These are phyloP conservation scores for Pseudomugil tenellus DNA, from an alignment of 2,797 vertebrate genomes.

Conservation along the genomic window DNA sequence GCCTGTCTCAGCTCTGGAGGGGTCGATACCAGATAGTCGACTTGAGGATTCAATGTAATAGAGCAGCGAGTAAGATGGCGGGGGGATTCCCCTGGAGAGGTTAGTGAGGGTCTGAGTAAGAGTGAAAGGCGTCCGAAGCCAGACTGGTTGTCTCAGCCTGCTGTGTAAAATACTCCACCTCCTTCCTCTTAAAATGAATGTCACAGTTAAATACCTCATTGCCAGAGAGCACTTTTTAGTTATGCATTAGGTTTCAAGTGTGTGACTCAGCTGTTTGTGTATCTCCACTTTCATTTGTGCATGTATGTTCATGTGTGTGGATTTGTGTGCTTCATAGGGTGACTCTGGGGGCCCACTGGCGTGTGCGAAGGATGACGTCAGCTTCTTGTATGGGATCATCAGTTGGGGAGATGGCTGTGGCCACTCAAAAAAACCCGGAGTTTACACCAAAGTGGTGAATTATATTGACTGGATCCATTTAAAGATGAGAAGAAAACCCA, in stretches of 20 bases:
- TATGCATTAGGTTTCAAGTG: conserved; percentile 26
- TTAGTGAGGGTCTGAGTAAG: not conserved
- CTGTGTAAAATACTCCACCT: conserved; percentile 32
- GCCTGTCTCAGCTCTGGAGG: not conserved
- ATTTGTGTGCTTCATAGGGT: conserved; percentile 80
- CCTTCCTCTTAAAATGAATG: conserved; percentile 33
- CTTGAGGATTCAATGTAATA: conserved; percentile 17
- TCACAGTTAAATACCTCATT: conserved; percentile 31
- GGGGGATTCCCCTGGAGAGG: conserved; percentile 29
- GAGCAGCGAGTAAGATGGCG: conserved; percentile 17
- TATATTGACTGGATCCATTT: conserved; percentile 91
- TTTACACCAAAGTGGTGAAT: conserved; percentile 91
- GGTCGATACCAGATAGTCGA: conserved; percentile 17
- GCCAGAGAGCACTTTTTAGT: conserved; percentile 10
- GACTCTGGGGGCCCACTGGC: conserved; percentile 95
- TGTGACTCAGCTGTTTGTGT: conserved; percentile 53
- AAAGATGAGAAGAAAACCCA: conserved; percentile 72
- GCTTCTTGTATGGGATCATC: conserved; percentile 92
- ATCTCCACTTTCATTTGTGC: conserved; percentile 37
- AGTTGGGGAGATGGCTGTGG: conserved; percentile 96
- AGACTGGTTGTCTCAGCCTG: conserved; percentile 9
- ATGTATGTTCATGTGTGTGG: conserved; percentile 38
- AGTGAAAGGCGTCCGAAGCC: conserved; percentile 6
- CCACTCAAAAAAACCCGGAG: conserved; percentile 87
- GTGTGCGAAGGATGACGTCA: conserved; percentile 84